phyloP scores from a whole-genome alignment of 2,888 invertebrate species.

The Micoletzkya japonica region DNA sequence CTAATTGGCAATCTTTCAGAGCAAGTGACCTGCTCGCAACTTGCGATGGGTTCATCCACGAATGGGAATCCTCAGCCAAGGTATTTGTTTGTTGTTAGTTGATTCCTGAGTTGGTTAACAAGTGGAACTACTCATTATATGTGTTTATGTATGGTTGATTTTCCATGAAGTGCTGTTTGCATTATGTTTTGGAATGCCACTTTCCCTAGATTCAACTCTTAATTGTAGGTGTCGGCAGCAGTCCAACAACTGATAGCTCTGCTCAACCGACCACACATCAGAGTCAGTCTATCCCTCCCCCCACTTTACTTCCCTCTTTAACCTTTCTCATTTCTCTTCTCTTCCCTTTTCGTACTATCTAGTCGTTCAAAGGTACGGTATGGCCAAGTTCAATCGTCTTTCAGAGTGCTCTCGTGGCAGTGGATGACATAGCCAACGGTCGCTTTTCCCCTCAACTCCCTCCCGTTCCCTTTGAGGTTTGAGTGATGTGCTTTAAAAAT shows the following conservation, averaged over 20 bases:
- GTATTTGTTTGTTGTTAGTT: too few relatives aligned
- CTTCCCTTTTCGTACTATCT: background rate
- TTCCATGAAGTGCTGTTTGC: too few relatives aligned
- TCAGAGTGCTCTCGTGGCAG: conserved; percentile 40
- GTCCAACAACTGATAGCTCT: conserved; percentile 42
- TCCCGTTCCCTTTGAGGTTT: conserved; percentile 45
- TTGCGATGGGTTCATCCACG: conserved; percentile 42
- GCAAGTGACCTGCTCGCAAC: conserved; percentile 31
- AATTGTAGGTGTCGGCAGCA: too few relatives aligned
- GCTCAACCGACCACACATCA: conserved; percentile 39
- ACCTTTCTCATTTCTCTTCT: background rate
- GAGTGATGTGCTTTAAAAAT: background rate
- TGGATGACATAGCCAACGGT: conserved; percentile 45
- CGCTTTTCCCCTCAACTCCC: conserved; percentile 46
- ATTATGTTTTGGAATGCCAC: too few relatives aligned
- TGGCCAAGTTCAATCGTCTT: background rate
- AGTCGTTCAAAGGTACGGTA: background rate
- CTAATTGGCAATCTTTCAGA: conserved; percentile 27
- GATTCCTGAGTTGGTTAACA: too few relatives aligned
- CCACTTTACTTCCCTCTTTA: background rate
- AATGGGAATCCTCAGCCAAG: conserved; percentile 36
- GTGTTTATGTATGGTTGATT: too few relatives aligned
- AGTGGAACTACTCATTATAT: too few relatives aligned
- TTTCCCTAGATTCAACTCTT: too few relatives aligned
- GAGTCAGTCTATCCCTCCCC: conserved; percentile 27